phyloP scores from a whole-genome alignment of 1,140 invertebrate genomes.

The Drosophila mayri region DNA sequence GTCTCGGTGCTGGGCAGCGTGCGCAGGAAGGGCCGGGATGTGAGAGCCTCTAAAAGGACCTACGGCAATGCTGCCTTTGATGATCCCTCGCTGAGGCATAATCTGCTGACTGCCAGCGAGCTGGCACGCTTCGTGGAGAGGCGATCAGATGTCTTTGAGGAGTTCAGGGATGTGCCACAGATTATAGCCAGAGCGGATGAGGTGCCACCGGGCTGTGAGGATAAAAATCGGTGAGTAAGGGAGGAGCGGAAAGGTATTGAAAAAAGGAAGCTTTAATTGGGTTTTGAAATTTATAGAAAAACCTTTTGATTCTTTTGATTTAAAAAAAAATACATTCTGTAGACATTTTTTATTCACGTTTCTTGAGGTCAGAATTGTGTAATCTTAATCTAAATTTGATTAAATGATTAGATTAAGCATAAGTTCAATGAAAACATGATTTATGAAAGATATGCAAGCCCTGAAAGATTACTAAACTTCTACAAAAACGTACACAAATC shows the following conservation, averaged over 20 bases:
- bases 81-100: conserved; percentile 88
- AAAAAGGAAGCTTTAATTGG: no score
- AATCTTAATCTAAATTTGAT: not conserved
- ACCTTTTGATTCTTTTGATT: not conserved
- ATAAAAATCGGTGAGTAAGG: conserved; percentile 89
- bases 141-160: conserved; percentile 90
- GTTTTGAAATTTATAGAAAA: not conserved
- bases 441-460: not conserved
- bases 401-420: not conserved
- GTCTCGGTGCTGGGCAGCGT: conserved; percentile 93
- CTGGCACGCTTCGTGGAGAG: conserved; percentile 91
- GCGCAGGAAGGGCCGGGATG: conserved; percentile 88
- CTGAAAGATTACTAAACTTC: not conserved
- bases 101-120: conserved; percentile 83
- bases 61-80: conserved; percentile 97
- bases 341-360: not conserved
- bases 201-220: conserved; percentile 93
- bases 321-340: not conserved
- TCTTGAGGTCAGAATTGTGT: not conserved
- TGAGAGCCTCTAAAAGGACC: conserved; percentile 93
- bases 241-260: not conserved
- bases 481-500: not conserved
- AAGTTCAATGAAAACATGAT: not conserved
- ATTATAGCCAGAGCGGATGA: conserved; percentile 92
- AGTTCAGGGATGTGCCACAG: conserved; percentile 92